Evolutionary conservation across 2,888 invertebrate genomes (phyloP), one percentile per base, ranked within the genome.

Genomic region (Ischnus inquisitorius): DNA sequence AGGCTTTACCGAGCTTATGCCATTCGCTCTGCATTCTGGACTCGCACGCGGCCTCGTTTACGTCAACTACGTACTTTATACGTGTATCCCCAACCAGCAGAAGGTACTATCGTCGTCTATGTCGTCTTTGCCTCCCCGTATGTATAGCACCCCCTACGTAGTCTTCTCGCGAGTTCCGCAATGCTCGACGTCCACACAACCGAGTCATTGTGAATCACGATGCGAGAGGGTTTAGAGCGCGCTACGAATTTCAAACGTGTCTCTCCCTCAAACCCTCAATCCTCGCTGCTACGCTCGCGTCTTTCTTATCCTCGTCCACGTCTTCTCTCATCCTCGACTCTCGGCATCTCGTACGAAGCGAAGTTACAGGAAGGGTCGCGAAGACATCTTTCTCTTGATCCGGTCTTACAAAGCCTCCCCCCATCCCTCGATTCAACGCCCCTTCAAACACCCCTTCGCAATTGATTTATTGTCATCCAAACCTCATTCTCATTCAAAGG

Each of bases 221-320:
- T 80, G 83, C 82, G 74, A 80, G 74, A 79, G 54, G 67, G 78
- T 67, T 51, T 69, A 79, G 54, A 72, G 68, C 82, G 86, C 85
- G 86, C 76, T 81, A 82, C 87, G 90, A 90, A 89, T 90, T 88
- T 86, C 87, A 89, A 89, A 83, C 84, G 74, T 72, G 71, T 82
- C 51, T 83, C 77, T 68, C 34, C 48, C 62, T 46, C 68, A 28
- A 22, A 51, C 62, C 6, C 39, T 28, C 71, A 19, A 34, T 25
- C 69, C 57, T 25, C 19, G n/a, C 39, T 54, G 39, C 54, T 67
- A 46, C 41, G 22, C 67, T 41, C 51, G 16, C 46, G 67, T 68
- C 68, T 46, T 78, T 51, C 41, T 78, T 67, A 48, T 77, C 22
- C 60, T 25, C n/a, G 19, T 57, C 14, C 41, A 16, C 60, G 67